Percentiles rank a stretch among this genome's conserved stretches.
Conservation (phyloP, 2,113 vertebrate species). For the Halcyon senegalensis region DNA sequence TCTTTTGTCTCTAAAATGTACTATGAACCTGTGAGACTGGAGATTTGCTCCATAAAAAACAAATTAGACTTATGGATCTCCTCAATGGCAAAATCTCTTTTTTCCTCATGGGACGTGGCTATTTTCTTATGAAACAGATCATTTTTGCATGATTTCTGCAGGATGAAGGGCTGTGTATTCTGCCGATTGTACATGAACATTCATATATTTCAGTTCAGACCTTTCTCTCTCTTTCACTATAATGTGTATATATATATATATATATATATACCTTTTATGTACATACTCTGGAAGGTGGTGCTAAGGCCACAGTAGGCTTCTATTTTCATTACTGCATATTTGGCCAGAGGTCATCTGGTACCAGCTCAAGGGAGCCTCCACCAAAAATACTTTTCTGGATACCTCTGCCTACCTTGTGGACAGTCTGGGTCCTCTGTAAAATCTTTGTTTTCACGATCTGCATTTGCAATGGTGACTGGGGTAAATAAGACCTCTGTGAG, state of each 20-base stretch:
- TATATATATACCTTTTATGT: not conserved
- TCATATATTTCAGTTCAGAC: not conserved
- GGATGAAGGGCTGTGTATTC: not conserved
- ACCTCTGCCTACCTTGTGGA: not conserved
- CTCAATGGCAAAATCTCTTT: not conserved
- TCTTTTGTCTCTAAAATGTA: not conserved
- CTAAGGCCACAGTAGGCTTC: not conserved
- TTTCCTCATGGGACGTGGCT: not conserved
- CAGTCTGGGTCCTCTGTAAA: not conserved
- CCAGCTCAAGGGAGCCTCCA: not conserved
- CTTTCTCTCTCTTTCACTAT: not conserved
- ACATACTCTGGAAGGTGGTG: not conserved
- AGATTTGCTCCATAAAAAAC: not conserved
- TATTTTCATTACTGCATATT: not conserved
- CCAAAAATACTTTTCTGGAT: not conserved
- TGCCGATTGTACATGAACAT: not conserved
- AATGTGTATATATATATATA: not conserved
- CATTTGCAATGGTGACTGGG: not conserved
- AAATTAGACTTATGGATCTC: not conserved
- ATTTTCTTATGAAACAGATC: not conserved
- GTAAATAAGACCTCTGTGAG: not conserved
- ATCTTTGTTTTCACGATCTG: not conserved
- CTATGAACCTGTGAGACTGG: not conserved
- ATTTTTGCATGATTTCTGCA: not conserved
- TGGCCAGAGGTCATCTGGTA: not conserved